A percentile compares a stretch with the other conserved stretches of the same genome.
Evolutionary conservation across 1,140 invertebrate genomes (phyloP).

Genomic region (Euwallacea similis): DNA sequence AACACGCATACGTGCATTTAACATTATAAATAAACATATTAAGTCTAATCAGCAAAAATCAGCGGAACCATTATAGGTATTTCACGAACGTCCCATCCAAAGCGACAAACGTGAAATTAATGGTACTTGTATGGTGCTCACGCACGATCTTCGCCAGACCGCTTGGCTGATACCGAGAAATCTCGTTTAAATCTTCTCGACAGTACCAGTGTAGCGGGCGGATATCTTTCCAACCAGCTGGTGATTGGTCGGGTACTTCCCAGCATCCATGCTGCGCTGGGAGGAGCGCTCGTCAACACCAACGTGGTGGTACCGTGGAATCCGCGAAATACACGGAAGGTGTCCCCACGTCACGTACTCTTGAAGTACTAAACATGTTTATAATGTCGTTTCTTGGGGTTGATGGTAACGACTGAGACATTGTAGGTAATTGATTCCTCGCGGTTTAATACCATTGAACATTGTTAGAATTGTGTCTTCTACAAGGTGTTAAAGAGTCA

Average conservation of each 20-base stretch:
- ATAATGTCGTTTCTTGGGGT: slow-evolving; percentile 2
- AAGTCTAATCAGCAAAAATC: slow-evolving; percentile 2
- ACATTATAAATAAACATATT: slow-evolving; percentile 1
- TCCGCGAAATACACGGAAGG: slow-evolving; percentile 30
- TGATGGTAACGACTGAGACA: background rate
- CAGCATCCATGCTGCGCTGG: slow-evolving; percentile 55
- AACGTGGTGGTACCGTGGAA: slow-evolving; percentile 27
- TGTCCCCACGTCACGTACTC: slow-evolving; percentile 15
- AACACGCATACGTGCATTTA: no score
- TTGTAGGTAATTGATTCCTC: no score
- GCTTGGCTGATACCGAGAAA: slow-evolving; percentile 39
- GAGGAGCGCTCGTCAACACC: slow-evolving; percentile 46
- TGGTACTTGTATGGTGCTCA: slow-evolving; percentile 24
- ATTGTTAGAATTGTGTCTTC: no score
- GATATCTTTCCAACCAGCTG: slow-evolving; percentile 27
- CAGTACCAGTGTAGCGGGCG: slow-evolving; percentile 29
- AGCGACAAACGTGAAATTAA: slow-evolving; percentile 12
- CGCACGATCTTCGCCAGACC: slow-evolving; percentile 33
- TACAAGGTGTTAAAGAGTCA: no score
- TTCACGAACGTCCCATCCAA: slow-evolving; percentile 4
- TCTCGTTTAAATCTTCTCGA: slow-evolving; percentile 33
- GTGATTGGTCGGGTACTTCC: slow-evolving; percentile 49
- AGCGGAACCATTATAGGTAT: slow-evolving; percentile 1
- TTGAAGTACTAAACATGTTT: slow-evolving; percentile 26
- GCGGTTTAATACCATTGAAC: no score